Percentiles rank a stretch among this genome's conserved stretches.
Evolutionary conservation across 2,888 invertebrate genomes (phyloP).

Genomic region (Protonemura montana): DNA sequence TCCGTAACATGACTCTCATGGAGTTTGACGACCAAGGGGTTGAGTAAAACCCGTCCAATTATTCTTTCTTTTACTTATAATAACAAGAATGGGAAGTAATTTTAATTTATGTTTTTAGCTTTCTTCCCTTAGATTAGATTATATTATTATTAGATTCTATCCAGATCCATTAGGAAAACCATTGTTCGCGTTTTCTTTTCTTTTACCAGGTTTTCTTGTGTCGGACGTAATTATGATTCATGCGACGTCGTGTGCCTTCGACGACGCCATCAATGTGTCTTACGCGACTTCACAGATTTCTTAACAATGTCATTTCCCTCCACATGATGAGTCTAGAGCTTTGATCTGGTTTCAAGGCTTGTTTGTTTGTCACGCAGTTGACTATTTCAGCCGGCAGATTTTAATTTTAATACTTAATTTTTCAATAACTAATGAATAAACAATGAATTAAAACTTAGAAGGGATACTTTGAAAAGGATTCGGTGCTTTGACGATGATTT

Average conservation of each 20-base stretch:
- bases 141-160: too few species aligned
- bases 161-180: not conserved
- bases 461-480: too few species aligned
- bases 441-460: too few species aligned
- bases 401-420: too few species aligned
- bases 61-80: not conserved
- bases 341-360: too few species aligned
- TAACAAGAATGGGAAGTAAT: not conserved
- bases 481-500: too few species aligned
- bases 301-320: not conserved
- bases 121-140: slow-evolving; percentile 12
- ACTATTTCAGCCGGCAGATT: too few species aligned
- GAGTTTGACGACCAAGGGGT: not conserved
- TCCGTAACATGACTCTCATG: not conserved
- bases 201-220: not conserved
- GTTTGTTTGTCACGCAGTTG: too few species aligned
- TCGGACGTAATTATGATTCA: slow-evolving; percentile 4
- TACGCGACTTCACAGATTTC: not conserved
- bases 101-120: not conserved
- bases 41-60: not conserved
- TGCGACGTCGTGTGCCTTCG: not conserved
- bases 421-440: too few species aligned
- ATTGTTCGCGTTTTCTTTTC: slow-evolving; percentile 7
- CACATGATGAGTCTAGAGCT: too few species aligned
- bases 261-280: not conserved